Base-by-base conservation (phyloP, 2,888 invertebrate species). In the Papilio gigon region DNA sequence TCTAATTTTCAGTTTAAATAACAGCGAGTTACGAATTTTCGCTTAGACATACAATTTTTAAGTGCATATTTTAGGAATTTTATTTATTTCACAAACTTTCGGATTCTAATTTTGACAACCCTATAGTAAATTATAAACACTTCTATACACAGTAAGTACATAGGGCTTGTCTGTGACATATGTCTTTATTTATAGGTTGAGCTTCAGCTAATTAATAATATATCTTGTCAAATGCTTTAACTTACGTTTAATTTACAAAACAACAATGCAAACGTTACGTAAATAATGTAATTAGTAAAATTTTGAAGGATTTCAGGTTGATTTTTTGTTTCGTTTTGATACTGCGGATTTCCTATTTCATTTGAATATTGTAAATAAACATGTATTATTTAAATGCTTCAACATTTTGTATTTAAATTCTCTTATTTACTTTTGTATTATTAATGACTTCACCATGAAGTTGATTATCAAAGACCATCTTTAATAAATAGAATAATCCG, bases 161-260 rank as follows among this genome's bases (percentile, higher is more conserved):
- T 63, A 33, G 35, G 25, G 58, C 56, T 42, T 53, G 67, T 53
- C 62, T 40, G 63, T 68, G 47, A 68, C 68, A 62, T 63, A 68
- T 63, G 37, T 17, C 25, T 68, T 53, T 65, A 69, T 69, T 61
- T 69, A 61, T 65, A 69, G n/a, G n/a, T n/a, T n/a, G n/a, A n/a
- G 61, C 4, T 50, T 12, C 59, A 30, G 60, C 53, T 47, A 27
- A 69, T 40, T 56, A 33, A 47, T 37, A 47, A 60, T 42, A 25
- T 20, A 30, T 60, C 37, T 68, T 42, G 37, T 20, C 33, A 33
- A 37, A 37, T 14, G 5, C 37, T 33, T 56, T 22, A 44, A 58
- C 35, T 44, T 35, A 44, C 33, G 53, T 60, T 53, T 40, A 40
- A 40, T 47, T 25, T 35, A 33, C 42, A 63, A 22, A 17, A n/a